Percentiles rank a stretch among this genome's conserved stretches.
phyloP scores from a whole-genome alignment of 2,113 vertebrate species.

The Sebastes fasciatus region DNA sequence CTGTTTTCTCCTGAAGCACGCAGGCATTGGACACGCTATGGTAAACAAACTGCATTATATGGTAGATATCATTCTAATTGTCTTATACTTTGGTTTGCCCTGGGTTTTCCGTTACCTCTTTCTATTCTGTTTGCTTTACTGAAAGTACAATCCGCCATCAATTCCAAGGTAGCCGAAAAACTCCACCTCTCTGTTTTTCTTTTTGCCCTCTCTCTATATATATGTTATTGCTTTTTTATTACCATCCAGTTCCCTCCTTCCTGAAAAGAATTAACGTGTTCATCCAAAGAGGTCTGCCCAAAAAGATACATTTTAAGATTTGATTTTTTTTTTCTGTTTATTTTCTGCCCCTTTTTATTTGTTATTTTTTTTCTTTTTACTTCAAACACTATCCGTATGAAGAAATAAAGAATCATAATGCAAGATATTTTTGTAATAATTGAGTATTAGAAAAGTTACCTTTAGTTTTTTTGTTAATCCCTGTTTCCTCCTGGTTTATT shows the following conservation, averaged over 20 bases:
- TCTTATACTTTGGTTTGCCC: slow-evolving; percentile 91
- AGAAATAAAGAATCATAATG: slow-evolving; percentile 81
- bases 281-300: slow-evolving; percentile 75
- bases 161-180: slow-evolving; percentile 84
- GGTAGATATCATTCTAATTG: slow-evolving; percentile 99
- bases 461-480: slow-evolving; percentile 56
- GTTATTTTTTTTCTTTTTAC: neutral
- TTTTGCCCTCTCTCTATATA: slow-evolving; percentile 67
- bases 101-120: slow-evolving; percentile 86
- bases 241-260: slow-evolving; percentile 65
- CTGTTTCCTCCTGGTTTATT: slow-evolving; percentile 29
- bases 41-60: slow-evolving; percentile 99
- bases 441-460: slow-evolving; percentile 18
- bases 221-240: slow-evolving; percentile 72
- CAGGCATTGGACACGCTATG: slow-evolving; percentile 99
- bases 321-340: slow-evolving; percentile 10
- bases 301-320: slow-evolving; percentile 21
- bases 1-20: slow-evolving; percentile 90
- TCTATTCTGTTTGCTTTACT: slow-evolving; percentile 87
- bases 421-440: slow-evolving; percentile 54
- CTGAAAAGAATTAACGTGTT: slow-evolving; percentile 47
- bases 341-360: slow-evolving; percentile 32
- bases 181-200: slow-evolving; percentile 75
- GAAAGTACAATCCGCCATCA: slow-evolving; percentile 83
- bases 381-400: slow-evolving; percentile 76